Evolutionary conservation across 2,888 invertebrate species (phyloP), one percentile per base, ranked within the genome.

Genomic region (Orchesella flavescens): DNA sequence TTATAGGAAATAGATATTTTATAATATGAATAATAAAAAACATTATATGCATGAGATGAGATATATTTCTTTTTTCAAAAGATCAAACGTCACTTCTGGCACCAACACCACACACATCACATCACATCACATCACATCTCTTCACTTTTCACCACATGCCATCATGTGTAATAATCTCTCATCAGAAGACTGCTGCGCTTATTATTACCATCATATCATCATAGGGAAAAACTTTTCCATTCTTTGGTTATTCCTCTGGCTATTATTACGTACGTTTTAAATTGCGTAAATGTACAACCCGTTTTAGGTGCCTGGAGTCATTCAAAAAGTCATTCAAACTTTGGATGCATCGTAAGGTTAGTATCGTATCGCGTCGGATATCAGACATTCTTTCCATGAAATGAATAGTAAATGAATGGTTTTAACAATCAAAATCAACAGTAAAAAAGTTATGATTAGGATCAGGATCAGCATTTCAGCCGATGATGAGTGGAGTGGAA

Each of bases 21-120:
- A 34, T 61, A n/a, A 24, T 61, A 61, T 59, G 59, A 59, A 61
- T 61, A 61, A 24, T 12, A 24, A 61, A 61, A 61, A 24, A 61
- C 7, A 34, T 34, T 34, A 34, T 34, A 34, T 34, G 34, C 34
- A 34, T 34, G 34, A 34, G 34, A 34, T 34, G 34, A 4, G 3
- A 34, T 7, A 34, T 34, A 34, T 34, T 34, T 34, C 34, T 34
- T 34, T 34, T 34, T 34, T 34, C 34, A 34, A 34, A 34, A 34
- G 34, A 34, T 34, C 34, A 34, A 77, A 77, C 76, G 76, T 77
- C 76, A 77, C 76, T 68, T 68, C 68, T 57, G 76, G 76, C 76
- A 77, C 21, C 76, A 66, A 76, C 63, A 72, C 73, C 72, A 73
- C 72, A 73, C 61, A 61, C 46, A 73, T 24, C 53, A 53, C 69